Evolutionary conservation across 2,888 invertebrate genomes (phyloP).

Genomic region (Ernsta delagoae): DNA sequence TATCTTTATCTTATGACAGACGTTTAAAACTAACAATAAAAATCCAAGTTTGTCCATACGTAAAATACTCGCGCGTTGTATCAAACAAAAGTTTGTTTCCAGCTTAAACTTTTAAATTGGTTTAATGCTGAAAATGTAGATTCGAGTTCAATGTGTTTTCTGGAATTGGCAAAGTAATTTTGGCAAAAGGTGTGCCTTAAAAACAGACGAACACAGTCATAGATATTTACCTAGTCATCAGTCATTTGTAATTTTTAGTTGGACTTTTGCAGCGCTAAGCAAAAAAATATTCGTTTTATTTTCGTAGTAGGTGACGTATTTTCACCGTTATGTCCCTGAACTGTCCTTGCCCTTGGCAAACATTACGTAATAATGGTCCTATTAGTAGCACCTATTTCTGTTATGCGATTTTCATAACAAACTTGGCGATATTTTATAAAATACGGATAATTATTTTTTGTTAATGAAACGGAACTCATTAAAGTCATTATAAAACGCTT

Average conservation of each 20-base stretch:
- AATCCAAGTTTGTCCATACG: too few relatives aligned
- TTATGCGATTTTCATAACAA: not conserved
- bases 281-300: slow-evolving; percentile 6
- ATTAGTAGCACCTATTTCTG: not conserved
- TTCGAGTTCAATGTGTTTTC: slow-evolving; percentile 21
- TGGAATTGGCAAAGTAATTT: slow-evolving; percentile 3
- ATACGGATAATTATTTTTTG: not conserved
- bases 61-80: too few relatives aligned
- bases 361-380: not conserved
- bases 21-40: not conserved
- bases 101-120: not conserved
- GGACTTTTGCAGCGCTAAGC: not conserved
- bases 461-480: not conserved
- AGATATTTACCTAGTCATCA: not conserved
- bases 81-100: not conserved
- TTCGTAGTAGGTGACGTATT: slow-evolving; percentile 1
- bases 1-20: not conserved
- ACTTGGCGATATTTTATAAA: too few relatives aligned
- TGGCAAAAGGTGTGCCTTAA: slow-evolving; percentile 10
- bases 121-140: slow-evolving; percentile 14
- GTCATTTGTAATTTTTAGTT: not conserved
- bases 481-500: not conserved
- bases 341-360: slow-evolving; percentile 3
- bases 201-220: not conserved
- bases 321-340: slow-evolving; percentile 8